phyloP scores from a whole-genome alignment of 1,140 invertebrate genomes.

The Lucilia cuprina region DNA sequence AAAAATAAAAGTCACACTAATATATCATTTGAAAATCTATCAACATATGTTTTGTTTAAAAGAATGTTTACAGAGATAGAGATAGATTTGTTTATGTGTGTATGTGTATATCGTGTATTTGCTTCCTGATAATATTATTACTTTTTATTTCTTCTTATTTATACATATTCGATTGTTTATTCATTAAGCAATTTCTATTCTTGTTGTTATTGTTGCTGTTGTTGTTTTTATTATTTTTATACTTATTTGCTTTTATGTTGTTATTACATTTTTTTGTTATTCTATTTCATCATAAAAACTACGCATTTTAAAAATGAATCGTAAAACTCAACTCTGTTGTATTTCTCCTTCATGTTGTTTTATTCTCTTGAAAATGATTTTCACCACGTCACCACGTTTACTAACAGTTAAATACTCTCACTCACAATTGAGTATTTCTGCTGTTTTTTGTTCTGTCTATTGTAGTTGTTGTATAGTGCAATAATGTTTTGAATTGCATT shows the following conservation, averaged over 20 bases:
- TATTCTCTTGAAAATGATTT: neutral
- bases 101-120: neutral
- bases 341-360: neutral
- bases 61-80: neutral
- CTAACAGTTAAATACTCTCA: neutral
- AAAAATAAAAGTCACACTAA: no score
- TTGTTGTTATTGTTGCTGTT: neutral
- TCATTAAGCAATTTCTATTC: neutral
- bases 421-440: neutral
- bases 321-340: neutral
- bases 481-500: neutral
- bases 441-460: neutral
- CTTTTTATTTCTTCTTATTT: no score
- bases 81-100: neutral
- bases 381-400: neutral
- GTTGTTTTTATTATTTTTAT: no score
- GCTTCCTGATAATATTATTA: neutral
- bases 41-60: neutral
- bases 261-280: neutral
- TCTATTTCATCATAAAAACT: neutral
- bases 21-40: neutral
- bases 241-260: neutral
- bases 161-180: neutral
- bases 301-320: neutral
- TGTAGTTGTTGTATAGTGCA: neutral